Base-by-base conservation (phyloP, 2,113 vertebrate genomes). In the Protomyctophum bolini region DNA sequence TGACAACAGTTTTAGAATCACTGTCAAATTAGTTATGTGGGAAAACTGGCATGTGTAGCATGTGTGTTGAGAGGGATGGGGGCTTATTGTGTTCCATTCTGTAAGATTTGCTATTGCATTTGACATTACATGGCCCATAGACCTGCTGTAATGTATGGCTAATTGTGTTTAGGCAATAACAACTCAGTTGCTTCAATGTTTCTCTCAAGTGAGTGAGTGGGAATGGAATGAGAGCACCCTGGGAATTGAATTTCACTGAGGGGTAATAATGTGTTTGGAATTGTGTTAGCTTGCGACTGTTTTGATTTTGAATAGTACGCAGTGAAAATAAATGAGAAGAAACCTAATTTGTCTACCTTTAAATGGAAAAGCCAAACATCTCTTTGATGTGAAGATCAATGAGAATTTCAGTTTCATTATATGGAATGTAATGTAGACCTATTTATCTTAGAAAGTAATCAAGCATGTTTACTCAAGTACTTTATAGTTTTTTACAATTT, bases 121-220 rank as follows among this genome's bases (percentile, higher is more conserved):
- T 8, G 70, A 5, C 73, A 75, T 80, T 84, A 79, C 81, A 86
- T 82, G 81, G 69, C 63, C 72, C 82, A 83, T 84, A 82, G 68
- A 83, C 72, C 72, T 8, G 10, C 50, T 76, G 49, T 76, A 86
- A 80, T 82, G 80, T 85, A 81, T 68, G 68, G 76, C 75, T 86
- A 86, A 90, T 87, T 86, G 79, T 76, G 75, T 87, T 87, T 68
- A 75, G 65, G 75, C 72, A 74, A 74, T 81, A 71, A 77, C 72
- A 86, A 70, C 7, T 7, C 41, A 51, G 52, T 29, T 15, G 11
- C 75, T 29, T 60, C 45, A 21, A 72, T 45, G 59, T 41, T 66
- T 48, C 50, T 63, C 59, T 7, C 50, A 77, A 76, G 57, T 12
- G 11, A 79, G 73, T 9, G 29, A 41, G 70, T 66, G 10, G 54